A percentile compares a stretch with the other conserved stretches of the same genome.
Evolutionary conservation across 30 jellyfish, hydroid and myxozoan species (phyloP).

Genomic region (Pseudorhiza aurosa): DNA sequence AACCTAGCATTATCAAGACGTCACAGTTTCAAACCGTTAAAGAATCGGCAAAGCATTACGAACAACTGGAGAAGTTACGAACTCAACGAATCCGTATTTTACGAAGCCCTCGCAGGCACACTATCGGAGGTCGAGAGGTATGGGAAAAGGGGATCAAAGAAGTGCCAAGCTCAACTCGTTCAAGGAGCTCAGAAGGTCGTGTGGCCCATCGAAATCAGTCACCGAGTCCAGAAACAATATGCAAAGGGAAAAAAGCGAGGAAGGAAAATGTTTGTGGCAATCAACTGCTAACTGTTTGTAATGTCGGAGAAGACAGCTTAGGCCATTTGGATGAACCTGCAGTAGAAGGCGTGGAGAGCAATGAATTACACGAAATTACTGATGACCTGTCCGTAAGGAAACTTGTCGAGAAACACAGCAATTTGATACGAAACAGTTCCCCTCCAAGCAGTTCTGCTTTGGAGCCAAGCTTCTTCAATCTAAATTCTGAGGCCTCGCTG

Average conservation of each 20-base stretch:
- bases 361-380: neutral
- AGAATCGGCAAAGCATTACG: conserved; percentile 56
- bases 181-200: conserved; percentile 31
- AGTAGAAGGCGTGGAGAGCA: neutral
- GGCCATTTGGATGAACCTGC: neutral
- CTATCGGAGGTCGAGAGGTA: conserved; percentile 51
- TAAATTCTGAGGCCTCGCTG: neutral
- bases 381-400: conserved; percentile 64
- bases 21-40: conserved; percentile 63
- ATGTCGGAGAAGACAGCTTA: neutral
- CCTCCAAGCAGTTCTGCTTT: conserved; percentile 18
- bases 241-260: neutral
- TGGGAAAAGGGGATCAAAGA: conserved; percentile 1
- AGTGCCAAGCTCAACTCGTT: conserved; percentile 13
- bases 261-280: neutral
- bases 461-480: neutral
- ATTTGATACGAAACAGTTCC: conserved; percentile 28
- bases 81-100: conserved; percentile 26
- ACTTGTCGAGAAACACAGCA: conserved; percentile 49
- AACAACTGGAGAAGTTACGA: conserved; percentile 16
- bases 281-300: neutral
- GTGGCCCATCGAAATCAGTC: neutral
- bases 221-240: conserved; percentile 22
- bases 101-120: conserved; percentile 74
- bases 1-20: conserved; percentile 16